Percentiles rank a stretch among this genome's conserved stretches.
Conservation (phyloP, 2,797 vertebrate species). For the Gastrophryne carolinensis region DNA sequence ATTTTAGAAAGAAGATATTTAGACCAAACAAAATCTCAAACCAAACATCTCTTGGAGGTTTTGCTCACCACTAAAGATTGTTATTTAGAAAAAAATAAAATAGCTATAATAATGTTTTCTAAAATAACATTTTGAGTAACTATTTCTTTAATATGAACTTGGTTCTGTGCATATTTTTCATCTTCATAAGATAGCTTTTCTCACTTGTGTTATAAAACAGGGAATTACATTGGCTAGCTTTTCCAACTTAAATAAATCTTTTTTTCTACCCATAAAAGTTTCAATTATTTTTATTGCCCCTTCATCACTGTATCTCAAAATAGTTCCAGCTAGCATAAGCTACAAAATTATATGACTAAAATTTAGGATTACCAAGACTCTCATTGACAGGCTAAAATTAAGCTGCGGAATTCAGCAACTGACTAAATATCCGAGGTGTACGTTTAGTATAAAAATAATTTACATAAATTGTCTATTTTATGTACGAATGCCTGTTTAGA, state of each 20-base stretch:
- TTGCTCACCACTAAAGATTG: too few species aligned
- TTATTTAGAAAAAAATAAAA: too few species aligned
- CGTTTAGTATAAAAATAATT: slow-evolving; percentile 32
- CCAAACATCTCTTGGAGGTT: too few species aligned
- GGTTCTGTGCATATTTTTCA: slow-evolving; percentile 14
- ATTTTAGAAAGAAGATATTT: too few species aligned
- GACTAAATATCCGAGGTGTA: slow-evolving; percentile 25
- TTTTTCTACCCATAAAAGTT: slow-evolving; percentile 58
- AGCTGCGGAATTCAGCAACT: slow-evolving; percentile 20
- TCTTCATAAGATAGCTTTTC: slow-evolving; percentile 19
- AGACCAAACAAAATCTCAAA: too few species aligned
- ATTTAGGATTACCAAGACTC: slow-evolving; percentile 50
- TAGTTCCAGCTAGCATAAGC: slow-evolving; percentile 52
- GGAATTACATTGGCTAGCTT: slow-evolving; percentile 54
- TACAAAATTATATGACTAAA: slow-evolving; percentile 57
- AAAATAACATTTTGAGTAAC: too few species aligned
- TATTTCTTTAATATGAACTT: too few species aligned
- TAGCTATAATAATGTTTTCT: too few species aligned
- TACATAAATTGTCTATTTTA: slow-evolving; percentile 27
- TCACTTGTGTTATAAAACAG: slow-evolving; percentile 50
- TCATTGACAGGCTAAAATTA: slow-evolving; percentile 35
- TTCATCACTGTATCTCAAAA: slow-evolving; percentile 53
- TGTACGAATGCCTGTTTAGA: slow-evolving; percentile 21
- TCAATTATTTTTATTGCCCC: slow-evolving; percentile 63
- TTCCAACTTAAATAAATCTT: slow-evolving; percentile 50